phyloP scores from a whole-genome alignment of 2,888 invertebrate genomes.

The Drosophila anceps region DNA sequence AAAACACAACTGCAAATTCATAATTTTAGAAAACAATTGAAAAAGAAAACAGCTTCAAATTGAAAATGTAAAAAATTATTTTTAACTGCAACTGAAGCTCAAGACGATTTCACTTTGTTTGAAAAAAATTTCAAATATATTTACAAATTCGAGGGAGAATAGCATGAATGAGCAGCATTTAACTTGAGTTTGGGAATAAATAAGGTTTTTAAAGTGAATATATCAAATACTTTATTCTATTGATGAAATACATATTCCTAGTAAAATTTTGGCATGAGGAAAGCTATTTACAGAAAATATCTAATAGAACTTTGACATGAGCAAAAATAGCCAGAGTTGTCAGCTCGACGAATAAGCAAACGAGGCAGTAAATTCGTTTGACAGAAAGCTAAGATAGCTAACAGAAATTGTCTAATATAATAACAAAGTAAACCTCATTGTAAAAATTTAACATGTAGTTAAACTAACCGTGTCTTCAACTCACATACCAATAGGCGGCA shows the following conservation, averaged over 20 bases:
- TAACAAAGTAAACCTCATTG: not conserved
- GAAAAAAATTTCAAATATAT: not conserved
- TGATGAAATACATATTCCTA: not conserved
- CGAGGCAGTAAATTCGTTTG: too few species aligned
- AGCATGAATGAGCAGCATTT: not conserved
- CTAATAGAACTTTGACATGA: too few species aligned
- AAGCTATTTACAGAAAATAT: too few species aligned
- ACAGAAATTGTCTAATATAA: too few species aligned
- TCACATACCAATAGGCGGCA: not conserved
- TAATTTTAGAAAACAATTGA: conserved; percentile 17
- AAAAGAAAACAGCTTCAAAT: not conserved
- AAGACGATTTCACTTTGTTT: not conserved
- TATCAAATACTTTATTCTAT: not conserved
- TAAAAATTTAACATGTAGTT: not conserved
- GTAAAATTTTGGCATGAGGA: too few species aligned
- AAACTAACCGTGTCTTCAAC: not conserved
- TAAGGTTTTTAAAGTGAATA: not conserved
- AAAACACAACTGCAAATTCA: conserved; percentile 10
- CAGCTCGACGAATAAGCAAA: too few species aligned
- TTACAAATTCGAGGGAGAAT: not conserved
- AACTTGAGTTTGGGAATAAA: not conserved
- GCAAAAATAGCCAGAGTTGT: too few species aligned
- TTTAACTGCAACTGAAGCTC: not conserved
- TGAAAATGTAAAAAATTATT: not conserved
- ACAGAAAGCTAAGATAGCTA: too few species aligned